These are phyloP conservation scores for Chloropsis hardwickii DNA, from an alignment of 2,113 vertebrate species.

Conservation along the genomic window DNA sequence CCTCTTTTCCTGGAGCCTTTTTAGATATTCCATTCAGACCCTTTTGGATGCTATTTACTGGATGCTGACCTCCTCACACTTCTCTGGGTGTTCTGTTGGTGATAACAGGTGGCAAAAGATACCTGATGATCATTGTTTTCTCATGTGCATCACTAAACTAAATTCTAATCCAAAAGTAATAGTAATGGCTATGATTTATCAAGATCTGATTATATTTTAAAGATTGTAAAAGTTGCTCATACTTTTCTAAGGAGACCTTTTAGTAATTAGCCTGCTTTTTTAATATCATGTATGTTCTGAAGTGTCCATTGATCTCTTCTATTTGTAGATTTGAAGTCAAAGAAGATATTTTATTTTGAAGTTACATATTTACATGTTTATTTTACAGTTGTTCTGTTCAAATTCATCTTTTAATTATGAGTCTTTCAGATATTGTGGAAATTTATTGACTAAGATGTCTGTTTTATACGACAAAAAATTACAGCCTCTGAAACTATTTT, in stretches of 20 bases:
- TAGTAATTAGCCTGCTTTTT: neutral
- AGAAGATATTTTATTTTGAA: slow-evolving; percentile 34
- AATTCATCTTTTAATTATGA: slow-evolving; percentile 72
- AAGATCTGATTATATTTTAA: neutral
- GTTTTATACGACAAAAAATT: slow-evolving; percentile 61
- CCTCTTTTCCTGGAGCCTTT: neutral
- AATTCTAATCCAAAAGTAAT: neutral
- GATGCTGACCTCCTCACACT: neutral
- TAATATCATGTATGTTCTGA: neutral
- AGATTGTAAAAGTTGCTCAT: neutral
- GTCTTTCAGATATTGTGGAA: slow-evolving; percentile 46
- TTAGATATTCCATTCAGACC: neutral
- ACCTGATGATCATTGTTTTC: neutral
- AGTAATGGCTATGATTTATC: neutral
- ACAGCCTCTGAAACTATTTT: slow-evolving; percentile 26
- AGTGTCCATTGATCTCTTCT: neutral
- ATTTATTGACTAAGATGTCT: slow-evolving; percentile 62
- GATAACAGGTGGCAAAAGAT: neutral
- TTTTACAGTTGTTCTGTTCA: slow-evolving; percentile 61
- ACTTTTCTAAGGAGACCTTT: neutral
- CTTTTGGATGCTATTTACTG: neutral
- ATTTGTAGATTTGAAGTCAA: neutral
- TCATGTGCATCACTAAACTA: neutral
- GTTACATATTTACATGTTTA: slow-evolving; percentile 15
- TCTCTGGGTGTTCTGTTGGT: neutral